A percentile compares a stretch with the other conserved stretches of the same genome.
Conservation (phyloP, 1,140 invertebrate genomes). For the Stegodyphus dumicola region DNA sequence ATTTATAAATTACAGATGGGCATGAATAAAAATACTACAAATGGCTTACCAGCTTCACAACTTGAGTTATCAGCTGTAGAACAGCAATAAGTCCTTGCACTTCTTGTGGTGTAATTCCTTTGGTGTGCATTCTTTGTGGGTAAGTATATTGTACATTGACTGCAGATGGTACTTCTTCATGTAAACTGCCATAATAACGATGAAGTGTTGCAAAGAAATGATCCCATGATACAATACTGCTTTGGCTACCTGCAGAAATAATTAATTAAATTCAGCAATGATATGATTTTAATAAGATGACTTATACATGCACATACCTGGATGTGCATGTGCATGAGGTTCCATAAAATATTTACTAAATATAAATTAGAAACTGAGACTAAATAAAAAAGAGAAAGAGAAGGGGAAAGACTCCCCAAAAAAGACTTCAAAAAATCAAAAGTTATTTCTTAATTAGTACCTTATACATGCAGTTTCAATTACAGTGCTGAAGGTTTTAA, state of each 20-base stretch:
- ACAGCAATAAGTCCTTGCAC: constrained; percentile 88
- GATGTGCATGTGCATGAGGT: too few species aligned
- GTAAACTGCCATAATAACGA: constrained; percentile 76
- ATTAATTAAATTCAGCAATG: background rate
- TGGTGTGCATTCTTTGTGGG: constrained; percentile 72
- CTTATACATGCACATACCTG: too few species aligned
- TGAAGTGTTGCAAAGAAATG: constrained; percentile 88
- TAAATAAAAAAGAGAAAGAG: too few species aligned
- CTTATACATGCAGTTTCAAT: too few species aligned
- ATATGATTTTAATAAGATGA: too few species aligned
- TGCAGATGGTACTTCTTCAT: constrained; percentile 75
- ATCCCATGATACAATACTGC: constrained; percentile 80
- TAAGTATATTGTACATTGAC: constrained; percentile 74
- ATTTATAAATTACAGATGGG: background rate
- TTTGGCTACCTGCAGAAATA: constrained; percentile 66
- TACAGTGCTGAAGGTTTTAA: too few species aligned
- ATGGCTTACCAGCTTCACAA: constrained; percentile 73
- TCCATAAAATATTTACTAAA: too few species aligned
- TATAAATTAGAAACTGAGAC: too few species aligned
- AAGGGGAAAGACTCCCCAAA: too few species aligned
- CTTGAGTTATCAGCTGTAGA: constrained; percentile 79
- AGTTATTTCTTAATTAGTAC: too few species aligned
- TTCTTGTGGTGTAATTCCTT: constrained; percentile 84
- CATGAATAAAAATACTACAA: background rate
- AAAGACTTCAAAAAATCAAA: too few species aligned